These are phyloP conservation scores for Crax fasciolata DNA, from an alignment of 2,797 vertebrate species.

Conservation along the genomic window DNA sequence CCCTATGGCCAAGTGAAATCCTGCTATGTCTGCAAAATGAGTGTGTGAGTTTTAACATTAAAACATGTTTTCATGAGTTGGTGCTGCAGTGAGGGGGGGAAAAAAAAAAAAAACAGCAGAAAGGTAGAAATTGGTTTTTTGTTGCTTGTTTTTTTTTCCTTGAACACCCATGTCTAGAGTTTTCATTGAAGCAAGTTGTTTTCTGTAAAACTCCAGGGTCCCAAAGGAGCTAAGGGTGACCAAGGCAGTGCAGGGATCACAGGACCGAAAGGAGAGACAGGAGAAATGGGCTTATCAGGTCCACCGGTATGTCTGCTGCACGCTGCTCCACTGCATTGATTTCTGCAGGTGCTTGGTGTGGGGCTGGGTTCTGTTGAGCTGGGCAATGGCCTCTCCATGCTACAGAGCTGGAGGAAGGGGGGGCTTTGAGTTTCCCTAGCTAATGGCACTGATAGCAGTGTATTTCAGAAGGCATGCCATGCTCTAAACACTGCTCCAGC, in stretches of 20 bases:
- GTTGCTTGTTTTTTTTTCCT: too few relatives aligned
- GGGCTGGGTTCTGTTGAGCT: background rate
- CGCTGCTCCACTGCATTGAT: rapidly evolving
- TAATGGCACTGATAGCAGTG: background rate
- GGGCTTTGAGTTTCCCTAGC: background rate
- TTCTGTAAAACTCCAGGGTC: constrained; percentile 83
- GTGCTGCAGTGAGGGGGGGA: rapidly evolving
- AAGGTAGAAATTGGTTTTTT: background rate
- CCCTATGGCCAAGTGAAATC: background rate
- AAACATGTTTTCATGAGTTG: rapidly evolving
- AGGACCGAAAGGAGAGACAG: constrained; percentile 91
- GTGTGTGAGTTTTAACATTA: background rate
- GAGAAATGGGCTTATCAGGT: constrained; percentile 91
- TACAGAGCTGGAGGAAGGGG: rapidly evolving
- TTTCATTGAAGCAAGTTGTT: background rate
- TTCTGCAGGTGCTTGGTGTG: background rate
- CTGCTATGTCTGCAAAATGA: background rate
- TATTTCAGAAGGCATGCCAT: background rate
- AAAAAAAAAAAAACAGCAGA: background rate
- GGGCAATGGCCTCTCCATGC: background rate
- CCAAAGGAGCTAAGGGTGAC: constrained; percentile 89
- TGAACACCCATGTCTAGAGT: background rate
- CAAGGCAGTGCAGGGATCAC: constrained; percentile 81
- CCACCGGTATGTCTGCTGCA: constrained; percentile 80
- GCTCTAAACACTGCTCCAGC: background rate